Base-by-base conservation (phyloP, 1,140 invertebrate species). In the Pachypeltis micranthus region DNA sequence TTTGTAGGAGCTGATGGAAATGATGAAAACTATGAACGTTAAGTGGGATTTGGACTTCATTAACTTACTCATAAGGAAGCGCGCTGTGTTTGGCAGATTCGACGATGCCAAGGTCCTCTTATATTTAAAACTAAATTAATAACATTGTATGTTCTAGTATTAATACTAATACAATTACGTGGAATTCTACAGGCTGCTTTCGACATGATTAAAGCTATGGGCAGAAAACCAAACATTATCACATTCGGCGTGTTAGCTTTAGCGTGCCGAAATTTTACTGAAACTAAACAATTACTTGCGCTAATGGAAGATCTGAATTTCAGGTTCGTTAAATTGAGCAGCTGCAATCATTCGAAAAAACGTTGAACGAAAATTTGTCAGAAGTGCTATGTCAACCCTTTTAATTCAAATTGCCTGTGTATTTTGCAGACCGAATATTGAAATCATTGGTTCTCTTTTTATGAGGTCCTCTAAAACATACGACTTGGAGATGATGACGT, bases 181-280 rank as follows among this genome's bases (percentile, higher is more conserved):
- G 7, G 7, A 10, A 39, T 39, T 39, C 16, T 39, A 10, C 16
- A 39, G 31, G 16, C 7, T 62, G 81, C 90, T 3, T 73, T 87
- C 27, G 63, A 75, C 28, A 74, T 85, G 56, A 84, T 95, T 63
- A 75, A 79, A 64, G 70, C 79, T 55, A 68, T 77, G 10, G 75
- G 77, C 60, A 70, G 91, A 16, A 74, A 75, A 44, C 83, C 86
- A 2, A 83, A 94, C 74, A 78, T 92, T 62, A 77, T 91, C 51
- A 93, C 92, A 0, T 95, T 88, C 78, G 91, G 90, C 27, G 82
- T 86, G 1, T 72, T 95, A n/a, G 86, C 92, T 2, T 69, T 93
- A 61, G 80, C 84, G 2, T 95, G 91, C 74, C 72, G 71, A 63
- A 83, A 73, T 3, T 75, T 78, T 62, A 73, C 77, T 24, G 76